A percentile compares a stretch with the other conserved stretches of the same genome.
phyloP scores from a whole-genome alignment of 2,888 invertebrate species.

The Machimus atricapillus region DNA sequence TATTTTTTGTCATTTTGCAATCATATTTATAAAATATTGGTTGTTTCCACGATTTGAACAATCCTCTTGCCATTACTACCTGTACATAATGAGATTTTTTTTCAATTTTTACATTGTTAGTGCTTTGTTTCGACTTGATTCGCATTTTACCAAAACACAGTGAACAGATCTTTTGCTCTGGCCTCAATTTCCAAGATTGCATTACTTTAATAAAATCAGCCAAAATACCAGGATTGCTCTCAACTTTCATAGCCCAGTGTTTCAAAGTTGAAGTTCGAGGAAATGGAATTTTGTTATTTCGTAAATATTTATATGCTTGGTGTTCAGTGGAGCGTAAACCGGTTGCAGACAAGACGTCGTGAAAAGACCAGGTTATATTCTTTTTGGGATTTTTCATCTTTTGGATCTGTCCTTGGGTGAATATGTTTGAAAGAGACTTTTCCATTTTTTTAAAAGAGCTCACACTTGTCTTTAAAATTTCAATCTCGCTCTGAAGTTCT shows the following conservation, averaged over 20 bases:
- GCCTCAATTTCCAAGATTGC: neutral
- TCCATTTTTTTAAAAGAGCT: neutral
- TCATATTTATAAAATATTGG: constrained; percentile 51
- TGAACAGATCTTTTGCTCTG: constrained; percentile 40
- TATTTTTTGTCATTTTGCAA: constrained; percentile 47
- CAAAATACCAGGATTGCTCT: neutral
- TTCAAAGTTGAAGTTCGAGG: neutral
- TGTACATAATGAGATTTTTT: constrained; percentile 49
- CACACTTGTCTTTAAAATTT: neutral
- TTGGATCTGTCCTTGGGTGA: neutral
- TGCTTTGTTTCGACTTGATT: constrained; percentile 47
- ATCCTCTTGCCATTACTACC: constrained; percentile 50
- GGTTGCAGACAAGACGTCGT: neutral
- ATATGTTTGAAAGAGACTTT: neutral
- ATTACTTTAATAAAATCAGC: neutral
- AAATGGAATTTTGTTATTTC: neutral
- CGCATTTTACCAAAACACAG: constrained; percentile 51
- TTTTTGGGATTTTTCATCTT: neutral
- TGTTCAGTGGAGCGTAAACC: neutral
- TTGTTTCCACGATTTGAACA: constrained; percentile 51
- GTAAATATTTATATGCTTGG: neutral
- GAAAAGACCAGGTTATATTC: neutral
- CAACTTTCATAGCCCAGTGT: neutral
- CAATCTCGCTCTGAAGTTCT: neutral
- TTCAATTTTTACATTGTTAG: constrained; percentile 48